phyloP scores from a whole-genome alignment of 2,888 invertebrate species.

The Zeuzera pyrina region DNA sequence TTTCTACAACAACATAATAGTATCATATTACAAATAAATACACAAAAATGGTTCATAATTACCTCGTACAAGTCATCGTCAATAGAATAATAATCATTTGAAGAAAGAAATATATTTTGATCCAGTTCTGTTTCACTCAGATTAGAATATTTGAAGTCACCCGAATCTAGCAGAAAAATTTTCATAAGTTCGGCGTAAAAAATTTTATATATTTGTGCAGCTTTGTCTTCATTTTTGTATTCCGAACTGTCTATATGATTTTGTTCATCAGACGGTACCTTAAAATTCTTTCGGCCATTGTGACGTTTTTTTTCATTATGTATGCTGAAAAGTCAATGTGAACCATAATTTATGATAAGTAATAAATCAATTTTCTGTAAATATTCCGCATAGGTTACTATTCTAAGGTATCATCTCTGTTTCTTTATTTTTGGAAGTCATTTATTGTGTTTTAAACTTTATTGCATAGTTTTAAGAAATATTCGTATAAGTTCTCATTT shows the following conservation, averaged over 20 bases:
- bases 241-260: conserved; percentile 16
- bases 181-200: conserved; percentile 58
- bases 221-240: conserved; percentile 29
- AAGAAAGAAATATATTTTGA: conserved; percentile 50
- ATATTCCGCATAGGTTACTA: too few species aligned
- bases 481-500: too few species aligned
- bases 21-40: too few species aligned
- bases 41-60: too few species aligned
- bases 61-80: conserved; percentile 72
- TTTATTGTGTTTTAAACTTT: too few species aligned
- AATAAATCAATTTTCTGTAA: too few species aligned
- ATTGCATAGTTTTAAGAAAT: too few species aligned
- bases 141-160: conserved; percentile 28
- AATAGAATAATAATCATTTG: conserved; percentile 62
- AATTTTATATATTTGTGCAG: conserved; percentile 32
- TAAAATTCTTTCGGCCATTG: conserved; percentile 18
- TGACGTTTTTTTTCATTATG: conserved; percentile 36
- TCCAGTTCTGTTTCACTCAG: conserved; percentile 49
- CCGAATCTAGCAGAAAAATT: conserved; percentile 49
- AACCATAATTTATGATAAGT: too few species aligned
- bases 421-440: too few species aligned
- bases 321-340: conserved; percentile 24
- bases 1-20: too few species aligned
- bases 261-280: conserved; percentile 12
- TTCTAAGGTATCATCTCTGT: too few species aligned